Conservation (phyloP, 2,797 vertebrate species). For the Leptodactylus fallax region DNA sequence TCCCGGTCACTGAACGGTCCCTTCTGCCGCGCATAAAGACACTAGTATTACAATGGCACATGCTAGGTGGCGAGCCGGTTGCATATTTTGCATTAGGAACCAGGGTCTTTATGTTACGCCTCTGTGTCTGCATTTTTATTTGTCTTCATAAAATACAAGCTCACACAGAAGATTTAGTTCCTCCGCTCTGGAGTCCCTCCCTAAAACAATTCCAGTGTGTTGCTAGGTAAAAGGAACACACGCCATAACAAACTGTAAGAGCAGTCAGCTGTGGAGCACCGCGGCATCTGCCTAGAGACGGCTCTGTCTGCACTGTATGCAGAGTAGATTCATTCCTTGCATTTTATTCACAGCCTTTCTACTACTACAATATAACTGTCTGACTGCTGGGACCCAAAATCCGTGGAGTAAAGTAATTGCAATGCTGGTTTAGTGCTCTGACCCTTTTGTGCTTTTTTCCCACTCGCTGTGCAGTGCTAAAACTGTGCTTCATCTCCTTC, state of each 20-base stretch:
- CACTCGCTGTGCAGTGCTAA: too few relatives aligned
- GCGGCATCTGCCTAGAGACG: too few relatives aligned
- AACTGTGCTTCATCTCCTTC: too few relatives aligned
- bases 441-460: too few relatives aligned
- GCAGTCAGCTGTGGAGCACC: not conserved
- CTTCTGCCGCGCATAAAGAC: too few relatives aligned
- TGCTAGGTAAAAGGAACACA: not conserved
- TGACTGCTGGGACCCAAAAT: too few relatives aligned
- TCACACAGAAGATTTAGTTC: not conserved
- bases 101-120: not conserved
- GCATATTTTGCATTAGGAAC: not conserved
- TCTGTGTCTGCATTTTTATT: not conserved
- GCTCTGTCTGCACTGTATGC: too few relatives aligned
- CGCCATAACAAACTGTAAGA: not conserved
- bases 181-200: not conserved
- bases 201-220: constrained; percentile 5
- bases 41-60: not conserved
- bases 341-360: too few relatives aligned
- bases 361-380: too few relatives aligned
- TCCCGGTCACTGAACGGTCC: not conserved
- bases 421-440: too few relatives aligned
- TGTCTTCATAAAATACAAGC: not conserved
- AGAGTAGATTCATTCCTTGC: too few relatives aligned
- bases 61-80: not conserved
- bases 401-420: too few relatives aligned